Conservation (phyloP, 1,140 invertebrate species). For the Drosophila kohkoa region DNA sequence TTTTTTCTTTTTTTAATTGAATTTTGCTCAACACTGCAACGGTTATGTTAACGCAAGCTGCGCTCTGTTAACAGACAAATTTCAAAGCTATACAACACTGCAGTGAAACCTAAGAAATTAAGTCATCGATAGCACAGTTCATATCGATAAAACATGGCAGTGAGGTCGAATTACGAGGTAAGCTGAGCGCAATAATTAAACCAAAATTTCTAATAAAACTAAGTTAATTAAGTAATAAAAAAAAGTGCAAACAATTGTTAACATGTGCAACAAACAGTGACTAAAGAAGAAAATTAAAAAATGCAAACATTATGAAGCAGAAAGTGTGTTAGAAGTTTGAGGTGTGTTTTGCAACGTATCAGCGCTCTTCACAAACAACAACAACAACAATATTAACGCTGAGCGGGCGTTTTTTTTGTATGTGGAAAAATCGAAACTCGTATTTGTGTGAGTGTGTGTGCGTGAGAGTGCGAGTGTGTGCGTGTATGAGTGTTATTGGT, state of each 20-base stretch:
- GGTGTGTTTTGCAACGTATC: conserved; percentile 46
- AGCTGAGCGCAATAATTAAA: conserved; percentile 64
- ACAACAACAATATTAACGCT: conserved; percentile 39
- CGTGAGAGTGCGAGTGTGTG: conserved; percentile 33
- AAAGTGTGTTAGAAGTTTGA: conserved; percentile 39
- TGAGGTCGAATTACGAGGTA: conserved; percentile 84
- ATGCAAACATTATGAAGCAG: not conserved
- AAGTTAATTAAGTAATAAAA: conserved; percentile 68
- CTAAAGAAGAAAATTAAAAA: conserved; percentile 1
- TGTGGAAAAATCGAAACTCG: conserved; percentile 71
- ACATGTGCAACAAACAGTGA: conserved; percentile 27
- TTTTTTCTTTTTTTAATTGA: no score
- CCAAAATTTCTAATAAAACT: conserved; percentile 55
- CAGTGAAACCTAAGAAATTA: conserved; percentile 9
- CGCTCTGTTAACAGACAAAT: not conserved
- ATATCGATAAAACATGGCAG: conserved; percentile 78
- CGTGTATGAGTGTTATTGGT: conserved; percentile 61
- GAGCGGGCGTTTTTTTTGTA: conserved; percentile 74
- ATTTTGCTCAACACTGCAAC: not conserved
- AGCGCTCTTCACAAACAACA: conserved; percentile 6
- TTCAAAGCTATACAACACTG: conserved; percentile 21
- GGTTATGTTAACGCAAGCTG: conserved; percentile 26
- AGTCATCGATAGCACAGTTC: conserved; percentile 35
- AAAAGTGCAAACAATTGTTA: conserved; percentile 61
- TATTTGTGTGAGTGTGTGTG: conserved; percentile 30